Evolutionary conservation across 1,140 invertebrate species (phyloP), one percentile per base, ranked within the genome.

Genomic region (Drosophila prosaltans): DNA sequence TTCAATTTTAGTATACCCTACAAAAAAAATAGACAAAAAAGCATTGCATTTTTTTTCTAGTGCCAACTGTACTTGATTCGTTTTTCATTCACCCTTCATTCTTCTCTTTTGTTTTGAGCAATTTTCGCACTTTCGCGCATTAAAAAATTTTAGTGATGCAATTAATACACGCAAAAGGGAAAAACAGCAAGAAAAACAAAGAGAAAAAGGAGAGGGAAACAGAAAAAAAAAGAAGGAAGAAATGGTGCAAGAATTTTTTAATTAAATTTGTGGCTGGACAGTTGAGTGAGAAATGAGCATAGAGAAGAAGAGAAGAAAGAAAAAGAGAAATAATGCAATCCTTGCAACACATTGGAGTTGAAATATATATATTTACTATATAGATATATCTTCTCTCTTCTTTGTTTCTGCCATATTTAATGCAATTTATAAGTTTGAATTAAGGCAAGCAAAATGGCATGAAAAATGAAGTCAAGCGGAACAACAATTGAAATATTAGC

Each of bases 121-220:
- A 86, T 86, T 86, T 89, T 86, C 84, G 80, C 83, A 86, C 83
- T 86, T 83, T 80, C 76, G 84, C 83, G 84, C 83, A 86, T 86
- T 88, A 80, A 83, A 86, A 80, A 88, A 80, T 80, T 51, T 86
- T 89, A 88, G 83, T 83, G 80, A 86, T 86, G 83, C 83, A 86
- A 86, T 88, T 86, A 86, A 86, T 86, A 69, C 45, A 51, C 75
- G 82, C 73, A 58, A 69, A 81, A 78, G 78, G 55, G 67, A 68
- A 76, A 69, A 55, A 51, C 45, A 76, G 76, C 73, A 76, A 76
- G 74, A 69, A 55, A n/a, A 40, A 40, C 26, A 43, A 43, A 32
- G n/a, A 40, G 21, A 39, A 26, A n/a, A 30, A 16, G 16, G 28
- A 30, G 4, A 30, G 28, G 28, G 28, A 30, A 16, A 28, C 2